A percentile compares a stretch with the other conserved stretches of the same genome.
Conservation (phyloP, 1,140 invertebrate genomes). For the Pollicipes pollicipes region DNA sequence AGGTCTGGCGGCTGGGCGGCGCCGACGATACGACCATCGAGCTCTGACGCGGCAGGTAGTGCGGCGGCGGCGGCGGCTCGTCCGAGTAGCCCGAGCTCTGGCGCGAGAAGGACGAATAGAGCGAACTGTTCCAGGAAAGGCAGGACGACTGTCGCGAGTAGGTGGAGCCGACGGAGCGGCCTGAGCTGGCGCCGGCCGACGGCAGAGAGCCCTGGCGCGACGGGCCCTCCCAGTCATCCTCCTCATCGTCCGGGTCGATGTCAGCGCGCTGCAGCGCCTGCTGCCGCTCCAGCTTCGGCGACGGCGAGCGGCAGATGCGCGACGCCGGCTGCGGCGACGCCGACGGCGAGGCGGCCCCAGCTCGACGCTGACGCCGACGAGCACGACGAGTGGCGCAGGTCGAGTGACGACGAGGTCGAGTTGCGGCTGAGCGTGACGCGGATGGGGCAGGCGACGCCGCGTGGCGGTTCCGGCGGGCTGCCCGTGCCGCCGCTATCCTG, state of each 20-base stretch:
- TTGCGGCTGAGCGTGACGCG: conserved; percentile 47
- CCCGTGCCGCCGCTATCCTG: not conserved
- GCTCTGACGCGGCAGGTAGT: not conserved
- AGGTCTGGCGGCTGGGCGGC: not conserved
- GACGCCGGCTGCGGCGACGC: conserved; percentile 21
- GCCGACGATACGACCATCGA: not conserved
- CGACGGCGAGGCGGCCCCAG: conserved; percentile 12
- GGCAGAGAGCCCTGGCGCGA: not conserved
- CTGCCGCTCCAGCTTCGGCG: conserved; percentile 40
- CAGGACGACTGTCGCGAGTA: not conserved
- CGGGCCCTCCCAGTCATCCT: not conserved
- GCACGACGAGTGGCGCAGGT: not conserved
- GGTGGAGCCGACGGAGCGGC: not conserved
- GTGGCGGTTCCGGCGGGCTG: conserved; percentile 3
- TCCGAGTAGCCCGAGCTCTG: not conserved
- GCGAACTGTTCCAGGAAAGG: not conserved
- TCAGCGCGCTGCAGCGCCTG: conserved; percentile 35
- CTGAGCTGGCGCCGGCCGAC: not conserved
- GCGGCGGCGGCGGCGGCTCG: not conserved
- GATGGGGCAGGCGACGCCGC: conserved; percentile 32
- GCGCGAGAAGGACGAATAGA: not conserved
- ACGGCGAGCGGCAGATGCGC: conserved; percentile 13
- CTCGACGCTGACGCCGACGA: not conserved
- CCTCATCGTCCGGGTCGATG: not conserved
- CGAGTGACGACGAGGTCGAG: conserved; percentile 29